Conservation (phyloP, 2,888 invertebrate genomes). For the Callyntrura guangdongensis region DNA sequence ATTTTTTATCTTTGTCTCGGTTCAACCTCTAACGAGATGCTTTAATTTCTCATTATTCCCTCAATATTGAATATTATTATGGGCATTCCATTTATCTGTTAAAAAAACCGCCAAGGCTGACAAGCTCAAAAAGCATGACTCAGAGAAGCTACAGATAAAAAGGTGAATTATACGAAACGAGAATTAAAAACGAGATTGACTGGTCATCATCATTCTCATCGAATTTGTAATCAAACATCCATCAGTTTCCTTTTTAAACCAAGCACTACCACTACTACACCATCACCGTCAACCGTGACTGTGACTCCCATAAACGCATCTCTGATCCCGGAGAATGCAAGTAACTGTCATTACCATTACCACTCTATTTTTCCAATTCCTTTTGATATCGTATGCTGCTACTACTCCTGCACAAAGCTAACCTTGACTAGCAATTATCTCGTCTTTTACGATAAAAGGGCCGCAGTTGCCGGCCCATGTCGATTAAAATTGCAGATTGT, state of each 20-base stretch:
- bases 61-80: not conserved
- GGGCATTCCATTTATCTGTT: not conserved
- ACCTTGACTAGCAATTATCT: slow-evolving; percentile 69
- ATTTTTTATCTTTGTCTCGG: not conserved
- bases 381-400: not conserved
- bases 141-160: not conserved
- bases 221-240: slow-evolving; percentile 29
- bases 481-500: slow-evolving; percentile 51
- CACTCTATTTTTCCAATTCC: not conserved
- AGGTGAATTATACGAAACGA: slow-evolving; percentile 31
- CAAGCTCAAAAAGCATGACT: not conserved
- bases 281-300: too few species aligned
- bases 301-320: slow-evolving; percentile 33
- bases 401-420: slow-evolving; percentile 28
- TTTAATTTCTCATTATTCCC: not conserved
- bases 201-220: slow-evolving; percentile 26
- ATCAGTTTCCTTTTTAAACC: slow-evolving; percentile 23
- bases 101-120: slow-evolving; percentile 58
- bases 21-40: not conserved
- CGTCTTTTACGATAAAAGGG: slow-evolving; percentile 51
- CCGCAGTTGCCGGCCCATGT: slow-evolving; percentile 49
- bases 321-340: too few species aligned
- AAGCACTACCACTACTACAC: too few species aligned
- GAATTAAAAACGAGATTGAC: slow-evolving; percentile 57
- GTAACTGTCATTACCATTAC: slow-evolving; percentile 41